phyloP scores from a whole-genome alignment of 2,888 invertebrate genomes.

The Noctua pronuba region DNA sequence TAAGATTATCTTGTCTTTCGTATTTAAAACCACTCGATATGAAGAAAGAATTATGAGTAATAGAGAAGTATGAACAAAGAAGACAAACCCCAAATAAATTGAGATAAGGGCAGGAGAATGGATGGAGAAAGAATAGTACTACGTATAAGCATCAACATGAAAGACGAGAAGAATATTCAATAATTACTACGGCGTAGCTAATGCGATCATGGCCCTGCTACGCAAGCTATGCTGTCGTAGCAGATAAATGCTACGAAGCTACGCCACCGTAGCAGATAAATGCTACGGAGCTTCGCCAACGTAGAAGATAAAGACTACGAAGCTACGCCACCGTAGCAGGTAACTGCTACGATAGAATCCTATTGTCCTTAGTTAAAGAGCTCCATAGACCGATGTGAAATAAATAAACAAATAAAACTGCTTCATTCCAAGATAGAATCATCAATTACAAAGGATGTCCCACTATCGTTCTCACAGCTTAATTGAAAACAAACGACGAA shows the following conservation, averaged over 20 bases:
- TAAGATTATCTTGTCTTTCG: too few species aligned
- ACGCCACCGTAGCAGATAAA: too few species aligned
- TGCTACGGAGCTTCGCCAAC: not conserved
- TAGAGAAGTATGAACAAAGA: not conserved
- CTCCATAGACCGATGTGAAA: not conserved
- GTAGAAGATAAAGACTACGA: slow-evolving; percentile 5
- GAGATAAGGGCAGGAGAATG: not conserved
- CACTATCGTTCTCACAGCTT: slow-evolving; percentile 17
- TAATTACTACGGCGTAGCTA: slow-evolving; percentile 25
- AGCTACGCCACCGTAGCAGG: not conserved
- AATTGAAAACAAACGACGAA: slow-evolving; percentile 56
- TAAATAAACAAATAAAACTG: too few species aligned
- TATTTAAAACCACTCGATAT: not conserved
- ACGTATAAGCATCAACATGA: not conserved
- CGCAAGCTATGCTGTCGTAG: not conserved
- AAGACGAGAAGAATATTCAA: not conserved
- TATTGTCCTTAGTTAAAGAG: not conserved
- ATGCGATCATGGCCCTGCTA: not conserved
- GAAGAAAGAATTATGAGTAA: not conserved
- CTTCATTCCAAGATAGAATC: slow-evolving; percentile 18
- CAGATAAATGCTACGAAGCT: not conserved
- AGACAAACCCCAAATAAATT: not conserved
- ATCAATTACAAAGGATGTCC: slow-evolving; percentile 34
- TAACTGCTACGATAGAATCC: not conserved
- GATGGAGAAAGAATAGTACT: not conserved